Conservation (phyloP, 2,797 vertebrate species). For the Siniperca obscura region DNA sequence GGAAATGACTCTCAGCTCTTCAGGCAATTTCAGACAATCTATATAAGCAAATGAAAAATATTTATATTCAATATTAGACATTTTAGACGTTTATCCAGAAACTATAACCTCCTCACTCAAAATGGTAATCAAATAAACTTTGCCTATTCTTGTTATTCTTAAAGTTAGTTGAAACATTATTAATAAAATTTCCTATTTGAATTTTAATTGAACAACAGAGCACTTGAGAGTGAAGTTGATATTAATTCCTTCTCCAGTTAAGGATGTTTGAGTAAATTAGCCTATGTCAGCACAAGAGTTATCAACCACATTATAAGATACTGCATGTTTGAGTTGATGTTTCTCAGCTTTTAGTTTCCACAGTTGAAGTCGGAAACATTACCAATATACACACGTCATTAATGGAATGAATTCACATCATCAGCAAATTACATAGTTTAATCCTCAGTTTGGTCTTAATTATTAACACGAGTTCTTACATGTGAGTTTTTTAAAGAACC, state of each 20-base stretch:
- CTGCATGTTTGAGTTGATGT: conserved; percentile 42
- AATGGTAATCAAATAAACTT: conserved; percentile 64
- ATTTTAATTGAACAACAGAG: conserved; percentile 74
- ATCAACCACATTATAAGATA: conserved; percentile 63
- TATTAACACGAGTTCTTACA: conserved; percentile 44
- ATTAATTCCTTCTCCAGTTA: conserved; percentile 70
- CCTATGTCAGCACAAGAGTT: conserved; percentile 75
- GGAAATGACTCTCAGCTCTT: conserved; percentile 33
- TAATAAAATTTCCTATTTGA: conserved; percentile 66
- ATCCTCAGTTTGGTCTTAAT: conserved; percentile 60
- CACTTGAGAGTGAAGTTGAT: conserved; percentile 60
- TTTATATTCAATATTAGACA: conserved; percentile 53
- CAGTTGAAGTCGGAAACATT: conserved; percentile 56
- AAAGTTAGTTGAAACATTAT: conserved; percentile 67
- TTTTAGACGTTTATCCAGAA: conserved; percentile 62
- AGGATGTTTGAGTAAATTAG: conserved; percentile 75
- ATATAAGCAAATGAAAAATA: conserved; percentile 40
- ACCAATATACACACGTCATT: conserved; percentile 63
- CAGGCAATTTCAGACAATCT: conserved; percentile 42
- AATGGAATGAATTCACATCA: conserved; percentile 70
- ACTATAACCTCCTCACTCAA: conserved; percentile 46
- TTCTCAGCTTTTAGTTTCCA: conserved; percentile 47
- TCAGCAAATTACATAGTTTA: conserved; percentile 71
- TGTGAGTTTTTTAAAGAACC: conserved; percentile 40
- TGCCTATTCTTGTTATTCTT: conserved; percentile 57